These are phyloP conservation scores for Tribolium madens DNA, from an alignment of 1,140 invertebrate genomes.

Conservation along the genomic window DNA sequence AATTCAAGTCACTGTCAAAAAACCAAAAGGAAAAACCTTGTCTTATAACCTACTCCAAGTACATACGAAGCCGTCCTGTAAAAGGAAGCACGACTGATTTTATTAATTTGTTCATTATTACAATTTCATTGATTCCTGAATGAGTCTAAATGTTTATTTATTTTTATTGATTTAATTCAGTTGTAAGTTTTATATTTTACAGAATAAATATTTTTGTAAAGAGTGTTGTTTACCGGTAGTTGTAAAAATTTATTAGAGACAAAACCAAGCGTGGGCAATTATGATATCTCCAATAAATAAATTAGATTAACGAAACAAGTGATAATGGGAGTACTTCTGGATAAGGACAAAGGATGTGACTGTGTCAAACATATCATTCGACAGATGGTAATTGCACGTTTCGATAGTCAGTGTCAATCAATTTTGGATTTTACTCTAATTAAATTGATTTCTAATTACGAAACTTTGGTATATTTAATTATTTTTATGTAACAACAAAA, in stretches of 20 bases:
- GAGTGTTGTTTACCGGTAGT: background rate
- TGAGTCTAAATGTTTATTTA: slow-evolving; percentile 25
- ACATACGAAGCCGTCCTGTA: slow-evolving; percentile 59
- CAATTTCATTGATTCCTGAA: slow-evolving; percentile 8
- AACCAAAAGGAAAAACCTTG: slow-evolving; percentile 65
- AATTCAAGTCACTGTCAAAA: slow-evolving; percentile 66
- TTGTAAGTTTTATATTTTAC: slow-evolving; percentile 11
- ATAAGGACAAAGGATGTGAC: slow-evolving; percentile 22
- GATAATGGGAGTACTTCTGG: slow-evolving; percentile 22
- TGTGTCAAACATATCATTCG: background rate
- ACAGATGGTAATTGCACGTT: slow-evolving; percentile 4
- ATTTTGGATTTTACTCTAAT: background rate
- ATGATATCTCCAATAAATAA: slow-evolving; percentile 19
- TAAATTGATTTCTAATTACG: too few relatives aligned
- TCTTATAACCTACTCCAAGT: slow-evolving; percentile 67
- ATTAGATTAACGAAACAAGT: slow-evolving; percentile 11
- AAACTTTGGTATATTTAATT: too few relatives aligned
- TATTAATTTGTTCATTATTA: background rate
- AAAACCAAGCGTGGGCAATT: background rate
- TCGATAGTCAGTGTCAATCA: background rate
- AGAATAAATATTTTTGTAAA: slow-evolving; percentile 22
- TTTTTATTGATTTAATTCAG: background rate
- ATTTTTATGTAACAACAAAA: too few relatives aligned
- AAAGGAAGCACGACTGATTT: background rate
- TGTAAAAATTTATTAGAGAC: slow-evolving; percentile 12